Evolutionary conservation across 2,113 vertebrate species (phyloP).

Genomic region (Pachyramphus minor): DNA sequence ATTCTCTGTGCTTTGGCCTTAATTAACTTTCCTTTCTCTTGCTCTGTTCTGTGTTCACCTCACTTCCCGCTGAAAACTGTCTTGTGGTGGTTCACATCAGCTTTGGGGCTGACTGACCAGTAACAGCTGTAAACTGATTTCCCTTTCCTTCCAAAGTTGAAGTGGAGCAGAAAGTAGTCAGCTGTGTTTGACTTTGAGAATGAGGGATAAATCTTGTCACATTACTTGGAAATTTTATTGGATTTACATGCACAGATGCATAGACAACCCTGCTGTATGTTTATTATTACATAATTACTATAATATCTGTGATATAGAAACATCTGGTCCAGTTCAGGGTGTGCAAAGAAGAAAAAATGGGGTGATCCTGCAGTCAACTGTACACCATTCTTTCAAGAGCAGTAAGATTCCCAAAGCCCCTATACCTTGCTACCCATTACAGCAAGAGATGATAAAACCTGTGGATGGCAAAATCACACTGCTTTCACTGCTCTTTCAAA

Average conservation of each 20-base stretch:
- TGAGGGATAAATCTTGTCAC: neutral
- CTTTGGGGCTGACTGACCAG: neutral
- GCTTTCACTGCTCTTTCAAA: neutral
- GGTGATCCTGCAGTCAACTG: neutral
- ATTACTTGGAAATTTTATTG: neutral
- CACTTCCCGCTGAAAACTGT: neutral
- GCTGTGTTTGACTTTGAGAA: neutral
- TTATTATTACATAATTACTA: neutral
- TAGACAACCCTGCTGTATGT: neutral
- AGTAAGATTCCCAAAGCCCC: neutral
- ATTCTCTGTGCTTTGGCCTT: neutral
- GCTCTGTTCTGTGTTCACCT: neutral
- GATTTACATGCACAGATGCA: neutral
- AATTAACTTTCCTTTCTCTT: neutral
- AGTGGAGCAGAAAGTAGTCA: neutral
- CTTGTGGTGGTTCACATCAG: neutral
- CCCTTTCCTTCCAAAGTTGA: neutral
- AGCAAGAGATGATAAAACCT: neutral
- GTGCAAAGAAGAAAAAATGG: neutral
- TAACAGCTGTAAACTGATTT: neutral
- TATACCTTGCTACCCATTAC: accelerated
- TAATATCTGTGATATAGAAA: neutral
- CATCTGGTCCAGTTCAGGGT: neutral
- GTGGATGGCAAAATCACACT: neutral
- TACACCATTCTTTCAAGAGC: neutral